Conservation (phyloP, 2,888 invertebrate genomes). For the Hirudinaria manillensis region DNA sequence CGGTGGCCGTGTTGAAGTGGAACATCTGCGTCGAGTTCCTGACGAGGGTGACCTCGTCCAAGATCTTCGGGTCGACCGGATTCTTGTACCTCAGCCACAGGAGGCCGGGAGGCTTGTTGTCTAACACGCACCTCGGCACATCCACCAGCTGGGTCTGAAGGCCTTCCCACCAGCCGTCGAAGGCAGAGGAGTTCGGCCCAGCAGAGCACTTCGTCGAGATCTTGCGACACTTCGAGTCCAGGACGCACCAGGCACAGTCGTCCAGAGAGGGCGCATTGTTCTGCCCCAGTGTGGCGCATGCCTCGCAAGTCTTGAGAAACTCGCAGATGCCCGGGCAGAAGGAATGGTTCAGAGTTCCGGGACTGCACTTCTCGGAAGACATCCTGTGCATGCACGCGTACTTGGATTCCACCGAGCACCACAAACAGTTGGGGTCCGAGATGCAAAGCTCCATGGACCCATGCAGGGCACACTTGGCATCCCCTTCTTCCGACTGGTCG, state of each 20-base stretch:
- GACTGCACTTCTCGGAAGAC: not conserved
- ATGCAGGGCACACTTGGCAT: constrained; percentile 60
- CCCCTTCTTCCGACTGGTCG: not conserved
- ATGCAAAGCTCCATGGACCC: constrained; percentile 62
- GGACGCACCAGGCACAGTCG: not conserved
- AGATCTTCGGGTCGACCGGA: constrained; percentile 78
- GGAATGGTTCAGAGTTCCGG: constrained; percentile 47
- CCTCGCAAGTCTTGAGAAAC: constrained; percentile 78
- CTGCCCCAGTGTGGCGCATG: constrained; percentile 66
- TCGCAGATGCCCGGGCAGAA: constrained; percentile 66
- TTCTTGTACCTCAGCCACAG: constrained; percentile 81
- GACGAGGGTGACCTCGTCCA: constrained; percentile 76
- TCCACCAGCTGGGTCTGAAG: constrained; percentile 65
- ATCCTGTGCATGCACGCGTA: constrained; percentile 60
- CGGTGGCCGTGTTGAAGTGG: constrained; percentile 62
- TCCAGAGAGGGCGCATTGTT: not conserved
- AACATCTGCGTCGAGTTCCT: constrained; percentile 78
- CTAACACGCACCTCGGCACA: constrained; percentile 69
- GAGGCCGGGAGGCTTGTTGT: constrained; percentile 71
- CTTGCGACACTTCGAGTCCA: not conserved
- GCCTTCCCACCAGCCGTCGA: constrained; percentile 70
- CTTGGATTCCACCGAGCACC: constrained; percentile 61
- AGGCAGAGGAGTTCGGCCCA: not conserved
- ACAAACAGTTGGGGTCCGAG: constrained; percentile 86
- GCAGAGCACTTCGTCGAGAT: not conserved